phyloP scores from a whole-genome alignment of 2,113 vertebrate species.

The Vanacampus margaritifer region DNA sequence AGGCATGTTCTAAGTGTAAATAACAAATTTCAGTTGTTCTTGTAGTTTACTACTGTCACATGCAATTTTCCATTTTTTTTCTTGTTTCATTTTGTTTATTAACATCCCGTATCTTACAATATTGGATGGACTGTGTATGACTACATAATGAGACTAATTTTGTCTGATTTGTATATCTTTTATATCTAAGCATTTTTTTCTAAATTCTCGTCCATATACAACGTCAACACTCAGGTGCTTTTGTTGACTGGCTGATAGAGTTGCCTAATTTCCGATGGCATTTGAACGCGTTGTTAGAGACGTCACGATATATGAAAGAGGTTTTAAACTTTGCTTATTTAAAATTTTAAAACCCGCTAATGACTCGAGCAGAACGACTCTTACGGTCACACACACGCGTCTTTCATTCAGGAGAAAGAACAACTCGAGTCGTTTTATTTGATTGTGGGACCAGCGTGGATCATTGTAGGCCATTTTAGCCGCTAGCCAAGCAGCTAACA shows the following conservation, averaged over 20 bases:
- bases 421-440: neutral
- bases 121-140: neutral
- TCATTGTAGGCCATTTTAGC: neutral
- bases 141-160: neutral
- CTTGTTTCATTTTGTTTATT: neutral
- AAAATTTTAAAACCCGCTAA: too few relatives aligned
- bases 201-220: neutral
- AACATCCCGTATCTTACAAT: neutral
- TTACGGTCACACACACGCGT: neutral
- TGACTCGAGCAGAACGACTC: neutral
- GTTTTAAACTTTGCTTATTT: constrained; percentile 36
- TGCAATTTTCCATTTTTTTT: neutral
- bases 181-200: neutral
- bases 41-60: neutral
- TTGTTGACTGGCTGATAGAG: neutral
- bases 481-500: neutral
- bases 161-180: neutral
- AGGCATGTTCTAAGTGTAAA: neutral
- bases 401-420: neutral
- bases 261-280: constrained; percentile 13
- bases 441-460: neutral
- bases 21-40: neutral
- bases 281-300: constrained; percentile 33
- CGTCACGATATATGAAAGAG: constrained; percentile 50
- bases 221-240: neutral